Base-by-base conservation (phyloP, 2,888 invertebrate species). In the Oeneis ivallda region DNA sequence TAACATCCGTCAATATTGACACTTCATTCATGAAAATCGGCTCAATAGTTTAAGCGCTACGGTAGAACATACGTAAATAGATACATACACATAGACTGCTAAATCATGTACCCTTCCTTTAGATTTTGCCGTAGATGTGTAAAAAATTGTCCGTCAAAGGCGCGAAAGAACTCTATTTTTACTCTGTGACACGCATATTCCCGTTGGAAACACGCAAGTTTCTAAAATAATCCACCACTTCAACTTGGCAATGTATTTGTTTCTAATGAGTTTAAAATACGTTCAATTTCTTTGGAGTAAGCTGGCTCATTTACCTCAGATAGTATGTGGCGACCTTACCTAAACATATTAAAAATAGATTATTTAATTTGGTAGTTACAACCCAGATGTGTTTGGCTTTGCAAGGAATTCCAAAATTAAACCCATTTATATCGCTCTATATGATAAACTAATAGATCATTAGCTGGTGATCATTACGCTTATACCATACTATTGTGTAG, bases 241-340 rank as follows among this genome's bases (percentile, higher is more conserved):
- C 63, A 67, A 62, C 66, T 66, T 62, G 64, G 67, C 67, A 60
- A 64, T 64, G 62, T 67, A 66, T 69, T 69, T 69, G 62, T 67
- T 65, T 66, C 67, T 69, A 67, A 65, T 60, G 69, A 63, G 62
- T 69, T 69, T 65, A 67, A 69, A 65, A 63, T 70, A 56, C 66
- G 64, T 70, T 70, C 66, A 68, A 71, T 69, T 69, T 57, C 62
- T 66, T 64, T 63, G 64, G 60, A 66, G 57, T 58, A 52, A 52
- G 62, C 41, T 61, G 68, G 68, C 70, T 68, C 68, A 65, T 70
- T 68, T 65, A 70, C 66, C 66, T 66, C 67, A 45, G 68, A 61
- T 66, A 65, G 53, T 39, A 61, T 68, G 68, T 65, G 43, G 50
- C 47, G 54, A 56, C 62, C 50, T 64, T 53, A 56, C 62, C 45